Conservation (phyloP, 1,140 invertebrate species). For the Scaptomyza hsui region DNA sequence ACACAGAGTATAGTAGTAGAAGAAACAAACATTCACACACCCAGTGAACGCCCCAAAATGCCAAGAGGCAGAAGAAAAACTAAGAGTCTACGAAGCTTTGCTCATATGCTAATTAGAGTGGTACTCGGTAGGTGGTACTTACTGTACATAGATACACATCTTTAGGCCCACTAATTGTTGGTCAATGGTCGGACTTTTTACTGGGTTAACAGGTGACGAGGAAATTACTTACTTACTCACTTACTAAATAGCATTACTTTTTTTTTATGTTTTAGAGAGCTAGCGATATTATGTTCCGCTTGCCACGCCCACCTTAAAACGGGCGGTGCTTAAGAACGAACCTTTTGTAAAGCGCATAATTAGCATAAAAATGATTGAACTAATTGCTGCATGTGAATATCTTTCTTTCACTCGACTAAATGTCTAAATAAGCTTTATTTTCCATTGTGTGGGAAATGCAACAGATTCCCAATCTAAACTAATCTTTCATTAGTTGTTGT, state of each 20-base stretch:
- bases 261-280: too few relatives aligned
- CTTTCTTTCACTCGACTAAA: too few relatives aligned
- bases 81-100: constrained; percentile 16
- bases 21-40: constrained; percentile 45
- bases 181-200: constrained; percentile 57
- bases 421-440: constrained; percentile 15
- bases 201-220: constrained; percentile 76
- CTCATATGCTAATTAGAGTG: constrained; percentile 68
- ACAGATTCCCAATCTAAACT: constrained; percentile 38
- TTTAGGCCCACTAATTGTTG: constrained; percentile 62
- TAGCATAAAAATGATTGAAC: constrained; percentile 76
- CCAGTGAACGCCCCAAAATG: constrained; percentile 29
- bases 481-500: constrained; percentile 55
- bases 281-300: constrained; percentile 32
- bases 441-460: constrained; percentile 66
- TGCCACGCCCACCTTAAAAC: constrained; percentile 47
- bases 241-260: too few relatives aligned
- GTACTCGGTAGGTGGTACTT: constrained; percentile 34
- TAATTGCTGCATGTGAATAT: constrained; percentile 73
- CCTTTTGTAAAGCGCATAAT: constrained; percentile 47
- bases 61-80: constrained; percentile 7
- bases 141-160: constrained; percentile 64
- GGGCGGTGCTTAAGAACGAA: constrained; percentile 57
- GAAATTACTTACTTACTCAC: constrained; percentile 45
- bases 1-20: neutral